A percentile compares a stretch with the other conserved stretches of the same genome.
Conservation (phyloP, 2,113 vertebrate genomes). For the Thamnaconus septentrionalis region DNA sequence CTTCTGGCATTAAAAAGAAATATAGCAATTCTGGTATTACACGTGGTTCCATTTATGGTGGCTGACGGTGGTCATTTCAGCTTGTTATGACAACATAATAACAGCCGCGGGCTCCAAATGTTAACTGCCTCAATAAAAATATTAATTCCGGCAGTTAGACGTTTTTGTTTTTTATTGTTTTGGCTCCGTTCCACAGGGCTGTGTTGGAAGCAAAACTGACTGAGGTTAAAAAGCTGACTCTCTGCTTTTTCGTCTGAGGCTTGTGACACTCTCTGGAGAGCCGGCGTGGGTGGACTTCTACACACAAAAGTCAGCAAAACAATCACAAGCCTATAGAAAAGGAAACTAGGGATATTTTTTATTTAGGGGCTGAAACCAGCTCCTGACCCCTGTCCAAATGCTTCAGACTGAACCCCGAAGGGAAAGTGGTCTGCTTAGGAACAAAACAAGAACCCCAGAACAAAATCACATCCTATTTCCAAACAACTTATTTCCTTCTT, state of each 20-base stretch:
- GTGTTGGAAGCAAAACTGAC: slow-evolving; percentile 20
- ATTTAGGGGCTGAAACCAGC: not conserved
- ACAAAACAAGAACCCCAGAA: too few species aligned
- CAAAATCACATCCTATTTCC: too few species aligned
- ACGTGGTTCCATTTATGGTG: not conserved
- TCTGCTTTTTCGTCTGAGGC: slow-evolving; percentile 7
- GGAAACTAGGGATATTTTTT: not conserved
- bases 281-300: slow-evolving; percentile 4
- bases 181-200: slow-evolving; percentile 15
- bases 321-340: not conserved
- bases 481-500: too few species aligned
- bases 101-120: slow-evolving; percentile 2
- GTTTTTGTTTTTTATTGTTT: slow-evolving; percentile 15
- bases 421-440: too few species aligned
- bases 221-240: slow-evolving; percentile 44
- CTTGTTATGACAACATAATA: not conserved
- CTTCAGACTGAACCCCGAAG: too few species aligned
- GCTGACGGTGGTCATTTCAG: slow-evolving; percentile 8
- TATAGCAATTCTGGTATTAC: slow-evolving; percentile 6
- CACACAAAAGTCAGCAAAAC: not conserved
- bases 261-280: slow-evolving; percentile 15
- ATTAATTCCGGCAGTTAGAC: slow-evolving; percentile 12
- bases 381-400: not conserved
- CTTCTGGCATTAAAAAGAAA: not conserved
- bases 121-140: slow-evolving; percentile 21